phyloP scores from a whole-genome alignment of 64 coral and sea anemone genomes.

The Stylophora pistillata region DNA sequence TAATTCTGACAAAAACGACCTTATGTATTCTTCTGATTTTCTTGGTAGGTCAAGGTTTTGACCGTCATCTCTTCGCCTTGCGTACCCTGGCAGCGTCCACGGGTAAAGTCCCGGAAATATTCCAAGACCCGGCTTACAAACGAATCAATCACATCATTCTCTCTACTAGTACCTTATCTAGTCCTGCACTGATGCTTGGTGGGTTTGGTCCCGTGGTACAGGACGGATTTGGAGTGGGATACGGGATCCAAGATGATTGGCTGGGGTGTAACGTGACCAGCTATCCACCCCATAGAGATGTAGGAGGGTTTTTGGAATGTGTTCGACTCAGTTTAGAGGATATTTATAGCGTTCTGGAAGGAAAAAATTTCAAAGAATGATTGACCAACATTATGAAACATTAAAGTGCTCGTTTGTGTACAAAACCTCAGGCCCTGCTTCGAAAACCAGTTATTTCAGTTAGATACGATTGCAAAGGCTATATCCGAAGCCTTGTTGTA shows the following conservation, averaged over 20 bases:
- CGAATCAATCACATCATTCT: constrained; percentile 85
- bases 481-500: too few species aligned
- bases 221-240: constrained; percentile 91
- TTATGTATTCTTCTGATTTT: not conserved
- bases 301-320: constrained; percentile 77
- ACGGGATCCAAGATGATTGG: constrained; percentile 73
- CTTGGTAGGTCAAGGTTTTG: constrained; percentile 88
- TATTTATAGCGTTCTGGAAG: constrained; percentile 81
- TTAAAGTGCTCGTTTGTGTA: too few species aligned
- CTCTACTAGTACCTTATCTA: constrained; percentile 92
- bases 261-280: constrained; percentile 79
- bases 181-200: constrained; percentile 74
- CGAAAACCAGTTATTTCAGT: too few species aligned
- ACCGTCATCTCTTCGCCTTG: constrained; percentile 93
- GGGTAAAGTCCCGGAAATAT: constrained; percentile 75
- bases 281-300: constrained; percentile 63
- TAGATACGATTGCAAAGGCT: too few species aligned
- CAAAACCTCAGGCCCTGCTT: too few species aligned
- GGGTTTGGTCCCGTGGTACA: constrained; percentile 89
- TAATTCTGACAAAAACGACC: too few species aligned
- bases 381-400: not conserved
- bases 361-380: constrained; percentile 89
- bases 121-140: constrained; percentile 81
- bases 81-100: constrained; percentile 66
- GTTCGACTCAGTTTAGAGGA: constrained; percentile 80